A percentile compares a stretch with the other conserved stretches of the same genome.
phyloP scores from a whole-genome alignment of 2,113 vertebrate genomes.

The Cyphomyrus plagiostoma region DNA sequence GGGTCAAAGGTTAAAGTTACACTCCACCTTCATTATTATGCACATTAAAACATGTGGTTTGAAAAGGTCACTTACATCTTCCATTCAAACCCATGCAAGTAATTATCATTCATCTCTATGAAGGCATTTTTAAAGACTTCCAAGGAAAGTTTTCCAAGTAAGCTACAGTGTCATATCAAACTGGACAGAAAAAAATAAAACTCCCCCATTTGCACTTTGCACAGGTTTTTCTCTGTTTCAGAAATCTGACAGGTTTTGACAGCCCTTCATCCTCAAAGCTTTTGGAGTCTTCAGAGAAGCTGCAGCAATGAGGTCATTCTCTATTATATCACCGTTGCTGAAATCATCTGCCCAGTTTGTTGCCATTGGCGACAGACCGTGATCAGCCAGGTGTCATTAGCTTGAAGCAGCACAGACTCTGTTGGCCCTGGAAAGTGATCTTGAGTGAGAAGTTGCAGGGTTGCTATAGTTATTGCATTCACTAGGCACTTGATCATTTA shows the following conservation, averaged over 20 bases:
- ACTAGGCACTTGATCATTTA: background rate
- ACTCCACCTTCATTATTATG: conserved; percentile 66
- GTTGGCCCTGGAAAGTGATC: conserved; percentile 35
- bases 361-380: conserved; percentile 37
- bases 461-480: conserved; percentile 9
- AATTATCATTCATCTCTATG: background rate
- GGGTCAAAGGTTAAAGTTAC: conserved; percentile 67
- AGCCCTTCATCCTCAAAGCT: conserved; percentile 11
- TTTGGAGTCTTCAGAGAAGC: conserved; percentile 12
- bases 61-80: background rate
- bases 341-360: conserved; percentile 36
- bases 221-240: conserved; percentile 35
- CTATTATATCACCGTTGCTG: conserved; percentile 27
- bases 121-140: background rate
- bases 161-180: conserved; percentile 11
- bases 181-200: background rate
- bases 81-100: background rate
- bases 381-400: conserved; percentile 11
- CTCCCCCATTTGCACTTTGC: background rate
- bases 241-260: conserved; percentile 23
- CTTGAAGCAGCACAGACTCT: conserved; percentile 24
- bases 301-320: conserved; percentile 20
- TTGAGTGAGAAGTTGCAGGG: conserved; percentile 35
- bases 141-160: background rate
- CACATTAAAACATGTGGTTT: conserved; percentile 51